Percentiles rank a stretch among this genome's conserved stretches.
These are phyloP conservation scores for Neomonachus schauinslandi DNA, from an alignment of 2,113 vertebrate genomes.

Conservation along the genomic window DNA sequence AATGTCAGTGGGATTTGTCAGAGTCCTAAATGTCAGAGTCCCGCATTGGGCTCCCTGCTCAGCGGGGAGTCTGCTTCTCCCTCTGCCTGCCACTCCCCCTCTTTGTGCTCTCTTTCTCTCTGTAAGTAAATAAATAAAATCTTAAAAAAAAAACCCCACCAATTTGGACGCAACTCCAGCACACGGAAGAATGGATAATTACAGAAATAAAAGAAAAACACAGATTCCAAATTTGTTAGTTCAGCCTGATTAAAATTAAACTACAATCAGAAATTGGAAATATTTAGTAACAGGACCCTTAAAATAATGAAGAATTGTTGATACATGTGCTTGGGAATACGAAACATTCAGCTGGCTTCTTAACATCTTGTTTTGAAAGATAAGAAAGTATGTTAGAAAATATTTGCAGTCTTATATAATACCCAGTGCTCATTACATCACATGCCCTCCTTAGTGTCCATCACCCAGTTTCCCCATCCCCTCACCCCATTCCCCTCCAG, in stretches of 20 bases:
- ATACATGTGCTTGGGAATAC: background rate
- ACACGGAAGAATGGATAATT: background rate
- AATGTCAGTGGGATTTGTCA: too few relatives aligned
- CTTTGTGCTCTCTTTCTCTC: background rate
- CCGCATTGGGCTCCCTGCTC: background rate
- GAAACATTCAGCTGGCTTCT: constrained; percentile 32
- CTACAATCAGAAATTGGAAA: constrained; percentile 43
- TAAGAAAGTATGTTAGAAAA: constrained; percentile 35
- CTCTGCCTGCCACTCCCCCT: background rate
- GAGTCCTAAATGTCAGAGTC: too few relatives aligned
- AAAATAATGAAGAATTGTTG: constrained; percentile 32
- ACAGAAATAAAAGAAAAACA: background rate
- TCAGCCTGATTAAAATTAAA: constrained; percentile 26
- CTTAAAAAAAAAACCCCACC: background rate
- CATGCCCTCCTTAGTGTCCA: too few relatives aligned
- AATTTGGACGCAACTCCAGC: background rate
- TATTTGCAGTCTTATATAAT: background rate
- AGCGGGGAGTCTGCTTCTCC: background rate
- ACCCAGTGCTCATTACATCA: too few relatives aligned
- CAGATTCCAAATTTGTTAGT: constrained; percentile 2
- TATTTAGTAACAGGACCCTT: background rate
- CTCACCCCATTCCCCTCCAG: too few relatives aligned
- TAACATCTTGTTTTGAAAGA: constrained; percentile 42
- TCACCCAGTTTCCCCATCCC: too few relatives aligned
- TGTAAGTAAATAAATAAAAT: background rate